Base-by-base conservation (phyloP, 1,140 invertebrate genomes). In the Delia radicum region DNA sequence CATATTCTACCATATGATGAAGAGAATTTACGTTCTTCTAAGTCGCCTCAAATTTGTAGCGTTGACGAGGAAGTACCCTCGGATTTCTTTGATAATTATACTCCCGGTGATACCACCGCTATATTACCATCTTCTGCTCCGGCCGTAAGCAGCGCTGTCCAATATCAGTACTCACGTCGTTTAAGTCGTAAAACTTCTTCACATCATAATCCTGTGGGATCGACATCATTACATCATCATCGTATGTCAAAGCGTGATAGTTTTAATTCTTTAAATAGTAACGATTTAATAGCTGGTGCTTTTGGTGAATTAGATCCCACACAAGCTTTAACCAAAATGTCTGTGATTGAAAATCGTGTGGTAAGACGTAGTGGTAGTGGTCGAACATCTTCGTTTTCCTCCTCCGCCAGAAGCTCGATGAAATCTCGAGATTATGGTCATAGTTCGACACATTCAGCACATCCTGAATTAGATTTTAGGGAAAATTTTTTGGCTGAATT, bases 401-500 rank as follows among this genome's bases (percentile, higher is more conserved):
- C 79, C 12, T 86, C 84, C 7, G 81, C 79, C 2, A 79, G 83
- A 27, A 86, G 84, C 65, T 86, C 84, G 10, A 80, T 85, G 74
- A 86, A 86, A 76, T 86, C 84, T n/a, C 78, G 82, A 12, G 84
- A 86, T 55, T 80, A 82, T 29, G 81, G 81, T 0, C 81, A 84
- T 24, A 78, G 81, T 48, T 78, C 80, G 27, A 37, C 79, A 8
- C 83, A 85, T 26, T 85, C 83, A 21, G 81, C 82, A 15, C 83
- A 85, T 79, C 84, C 84, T 24, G 84, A 85, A 46, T 71, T 85
- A 61, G 84, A 85, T 33, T 85, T 85, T 18, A 82, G 84, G 81
- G 84, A 85, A 77, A 85, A 85, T 46, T 83, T 85, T 7, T 85
- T 85, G 24, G 84, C 84, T 8, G 84, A 85, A 74, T 78, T 85